Base-by-base conservation (phyloP, 2,797 vertebrate species). In the Anabas testudineus region DNA sequence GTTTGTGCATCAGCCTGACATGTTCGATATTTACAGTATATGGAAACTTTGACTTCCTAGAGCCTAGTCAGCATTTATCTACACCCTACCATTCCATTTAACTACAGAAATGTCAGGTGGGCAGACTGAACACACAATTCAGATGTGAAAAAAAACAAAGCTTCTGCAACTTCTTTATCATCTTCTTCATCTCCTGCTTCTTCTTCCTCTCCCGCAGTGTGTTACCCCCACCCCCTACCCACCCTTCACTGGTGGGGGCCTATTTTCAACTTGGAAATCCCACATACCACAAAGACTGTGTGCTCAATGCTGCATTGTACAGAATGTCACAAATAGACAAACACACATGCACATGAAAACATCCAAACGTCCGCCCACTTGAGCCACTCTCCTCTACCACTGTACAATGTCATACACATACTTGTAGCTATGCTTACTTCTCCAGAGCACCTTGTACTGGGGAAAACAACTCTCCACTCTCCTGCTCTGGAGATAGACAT, bases 191-290 rank as follows among this genome's bases (percentile, higher is more conserved):
- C 22, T 22, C 37, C 32, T 34, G 24, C 45, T 32, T 2, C 16
- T 18, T n/a, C 46, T 30, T 19, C 22, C 7, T 21, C 63, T 58
- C 64, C 37, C 61, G n/a, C 74, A 72, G 56, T 74, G 55, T 75
- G 60, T 77, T 82, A 13, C 70, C 78, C 49, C n/a, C n/a, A n/a
- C n/a, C n/a, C n/a, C n/a, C n/a, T n/a, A n/a, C n/a, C 70, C 63
- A 78, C 76, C 70, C 80, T 81, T 81, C 68, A 1, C 37, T 45
- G 54, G 41, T 36, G 8, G 16, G 8, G 16, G 53, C 74, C 84
- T 90, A 87, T 90, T 90, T 89, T 87, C 26, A 90, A 89, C 76
- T 80, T 90, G 89, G 88, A 90, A 90, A 88, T 81, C 83, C 80
- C 87, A 83, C 88, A 91, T 87, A 88, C 87, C 87, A 83, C 59